phyloP scores from a whole-genome alignment of 2,113 vertebrate species.

The Limanda limanda region DNA sequence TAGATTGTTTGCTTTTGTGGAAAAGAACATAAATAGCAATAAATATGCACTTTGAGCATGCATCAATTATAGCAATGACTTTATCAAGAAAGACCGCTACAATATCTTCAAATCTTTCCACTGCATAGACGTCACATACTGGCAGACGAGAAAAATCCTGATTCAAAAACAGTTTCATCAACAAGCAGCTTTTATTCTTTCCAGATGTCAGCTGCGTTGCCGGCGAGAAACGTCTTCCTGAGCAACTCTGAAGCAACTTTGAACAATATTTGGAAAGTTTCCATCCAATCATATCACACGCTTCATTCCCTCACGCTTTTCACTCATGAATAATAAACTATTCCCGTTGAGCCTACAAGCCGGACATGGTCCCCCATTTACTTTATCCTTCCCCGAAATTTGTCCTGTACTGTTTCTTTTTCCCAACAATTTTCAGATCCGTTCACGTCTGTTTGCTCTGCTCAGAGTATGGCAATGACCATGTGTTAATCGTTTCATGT shows the following conservation, averaged over 20 bases:
- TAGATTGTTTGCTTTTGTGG: neutral
- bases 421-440: slow-evolving; percentile 19
- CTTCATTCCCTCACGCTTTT: slow-evolving; percentile 24
- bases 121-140: slow-evolving; percentile 11
- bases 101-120: slow-evolving; percentile 6
- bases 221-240: no score
- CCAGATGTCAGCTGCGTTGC: slow-evolving; percentile 58
- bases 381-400: slow-evolving; percentile 59
- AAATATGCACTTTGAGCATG: neutral
- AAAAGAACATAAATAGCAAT: no score
- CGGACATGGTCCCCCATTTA: slow-evolving; percentile 18
- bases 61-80: neutral
- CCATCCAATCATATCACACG: neutral
- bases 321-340: slow-evolving; percentile 47
- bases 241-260: slow-evolving; percentile 3
- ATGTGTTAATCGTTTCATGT: slow-evolving; percentile 15
- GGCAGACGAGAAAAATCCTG: slow-evolving; percentile 6
- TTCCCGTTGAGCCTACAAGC: slow-evolving; percentile 40
- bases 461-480: neutral
- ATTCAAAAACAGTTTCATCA: slow-evolving; percentile 28
- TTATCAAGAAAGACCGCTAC: neutral
- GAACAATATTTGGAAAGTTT: neutral
- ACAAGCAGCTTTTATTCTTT: slow-evolving; percentile 39
- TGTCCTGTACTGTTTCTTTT: neutral
- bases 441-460: neutral